Evolutionary conservation across 2,888 invertebrate species (phyloP), one percentile per base, ranked within the genome.

Genomic region (Allolobophora icterica): DNA sequence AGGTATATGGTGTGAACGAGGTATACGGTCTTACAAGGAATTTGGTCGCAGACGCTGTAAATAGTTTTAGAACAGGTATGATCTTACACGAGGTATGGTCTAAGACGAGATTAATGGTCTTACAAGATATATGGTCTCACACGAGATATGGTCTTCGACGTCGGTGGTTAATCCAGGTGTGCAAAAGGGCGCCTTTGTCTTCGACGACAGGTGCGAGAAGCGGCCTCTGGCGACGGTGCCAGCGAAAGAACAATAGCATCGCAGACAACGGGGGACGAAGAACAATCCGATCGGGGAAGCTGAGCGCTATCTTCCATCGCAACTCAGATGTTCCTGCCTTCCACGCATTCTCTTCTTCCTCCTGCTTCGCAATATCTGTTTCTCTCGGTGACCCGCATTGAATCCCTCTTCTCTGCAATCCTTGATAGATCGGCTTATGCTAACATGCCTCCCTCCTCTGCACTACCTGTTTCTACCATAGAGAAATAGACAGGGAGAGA

Each of bases 151-250:
- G 71, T 71, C 71, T 71, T 71, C 1, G 8, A 52, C 52, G 71
- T 71, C 71, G n/a, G n/a, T 71, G 8, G 30, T n/a, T 71, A n/a
- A 71, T 71, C 71, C 30, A 71, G 71, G 71, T 71, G 71, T 71
- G 30, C 71, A 71, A n/a, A 71, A n/a, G n/a, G 71, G 71, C 71
- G 71, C 71, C 71, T 71, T 71, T 71, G 71, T 71, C 71, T 71
- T 30, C 8, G 71, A 71, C 71, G 71, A n/a, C 71, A 71, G 71
- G 71, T 71, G 71, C 71, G 71, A 30, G n/a, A 71, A n/a, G 71
- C 71, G 71, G n/a, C 71, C 71, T 71, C 71, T 71, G 71, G 71
- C n/a, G 71, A 71, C 71, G 30, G 71, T 71, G 71, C 71, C 71
- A 71, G 30, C n/a, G 71, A n/a, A 71, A 71, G 71, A 71, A 71